These are phyloP conservation scores for Philaethria dido DNA, from an alignment of 2,888 invertebrate genomes.

Conservation along the genomic window DNA sequence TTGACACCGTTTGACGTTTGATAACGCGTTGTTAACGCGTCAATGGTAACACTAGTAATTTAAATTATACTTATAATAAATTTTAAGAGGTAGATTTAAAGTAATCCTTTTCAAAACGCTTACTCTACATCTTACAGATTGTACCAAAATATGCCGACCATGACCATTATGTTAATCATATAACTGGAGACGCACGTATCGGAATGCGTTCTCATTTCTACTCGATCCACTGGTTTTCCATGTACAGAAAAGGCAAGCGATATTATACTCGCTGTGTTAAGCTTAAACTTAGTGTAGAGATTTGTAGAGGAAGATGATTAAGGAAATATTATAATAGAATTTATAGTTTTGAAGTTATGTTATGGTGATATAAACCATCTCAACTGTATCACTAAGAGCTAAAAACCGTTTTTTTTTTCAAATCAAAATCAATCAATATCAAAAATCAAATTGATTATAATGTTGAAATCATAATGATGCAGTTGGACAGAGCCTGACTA, in stretches of 20 bases:
- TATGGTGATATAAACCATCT: too few relatives aligned
- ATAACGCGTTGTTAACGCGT: too few relatives aligned
- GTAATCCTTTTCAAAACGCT: not conserved
- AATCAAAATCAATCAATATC: too few relatives aligned
- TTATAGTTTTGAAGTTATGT: not conserved
- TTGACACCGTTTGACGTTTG: too few relatives aligned
- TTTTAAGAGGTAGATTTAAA: not conserved
- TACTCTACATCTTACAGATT: slow-evolving; percentile 41
- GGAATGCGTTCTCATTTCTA: slow-evolving; percentile 52
- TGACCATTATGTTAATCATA: slow-evolving; percentile 51
- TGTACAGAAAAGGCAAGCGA: slow-evolving; percentile 50
- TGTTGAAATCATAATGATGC: too few relatives aligned
- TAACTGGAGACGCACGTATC: slow-evolving; percentile 47
- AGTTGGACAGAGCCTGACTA: too few relatives aligned
- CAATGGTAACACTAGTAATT: too few relatives aligned
- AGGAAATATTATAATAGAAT: not conserved
- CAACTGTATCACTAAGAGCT: too few relatives aligned
- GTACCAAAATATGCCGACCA: slow-evolving; percentile 31
- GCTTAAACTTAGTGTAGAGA: not conserved
- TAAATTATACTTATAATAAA: too few relatives aligned
- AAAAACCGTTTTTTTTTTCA: too few relatives aligned
- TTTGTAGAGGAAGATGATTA: not conserved
- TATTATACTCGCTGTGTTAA: slow-evolving; percentile 20
- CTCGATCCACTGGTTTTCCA: slow-evolving; percentile 43
- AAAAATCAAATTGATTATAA: too few relatives aligned